phyloP scores from a whole-genome alignment of 2,888 invertebrate species.

The Ommatoiulus sabulosus region DNA sequence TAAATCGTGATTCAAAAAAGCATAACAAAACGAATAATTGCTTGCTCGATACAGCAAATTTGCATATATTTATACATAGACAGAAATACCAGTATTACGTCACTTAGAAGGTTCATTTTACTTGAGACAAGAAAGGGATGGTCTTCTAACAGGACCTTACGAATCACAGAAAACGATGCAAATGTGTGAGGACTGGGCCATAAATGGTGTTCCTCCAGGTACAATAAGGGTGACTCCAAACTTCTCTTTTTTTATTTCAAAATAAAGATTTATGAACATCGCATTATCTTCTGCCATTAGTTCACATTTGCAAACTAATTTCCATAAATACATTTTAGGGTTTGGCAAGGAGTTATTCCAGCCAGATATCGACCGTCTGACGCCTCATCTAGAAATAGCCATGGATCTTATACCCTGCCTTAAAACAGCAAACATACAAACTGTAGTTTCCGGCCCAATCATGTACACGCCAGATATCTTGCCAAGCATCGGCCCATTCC shows the following conservation, averaged over 20 bases:
- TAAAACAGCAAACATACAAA: slow-evolving; percentile 64
- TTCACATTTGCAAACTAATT: too few species aligned
- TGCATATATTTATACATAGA: slow-evolving; percentile 58
- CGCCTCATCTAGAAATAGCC: slow-evolving; percentile 65
- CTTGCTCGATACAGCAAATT: not conserved
- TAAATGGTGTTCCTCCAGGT: slow-evolving; percentile 67
- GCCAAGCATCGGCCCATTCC: slow-evolving; percentile 67
- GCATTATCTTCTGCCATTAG: too few species aligned
- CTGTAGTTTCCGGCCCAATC: slow-evolving; percentile 67
- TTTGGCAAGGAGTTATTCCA: slow-evolving; percentile 68
- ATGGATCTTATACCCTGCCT: slow-evolving; percentile 67
- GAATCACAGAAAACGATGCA: slow-evolving; percentile 67
- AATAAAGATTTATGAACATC: too few species aligned
- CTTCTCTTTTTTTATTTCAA: too few species aligned
- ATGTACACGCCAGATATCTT: slow-evolving; percentile 68
- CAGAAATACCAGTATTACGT: slow-evolving; percentile 68
- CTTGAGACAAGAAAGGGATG: slow-evolving; percentile 66
- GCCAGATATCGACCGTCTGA: slow-evolving; percentile 66
- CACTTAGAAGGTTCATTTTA: slow-evolving; percentile 70
- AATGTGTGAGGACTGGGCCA: slow-evolving; percentile 68
- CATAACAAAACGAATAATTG: not conserved
- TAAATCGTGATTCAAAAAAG: not conserved
- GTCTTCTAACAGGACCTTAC: slow-evolving; percentile 69
- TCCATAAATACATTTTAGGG: slow-evolving; percentile 62
- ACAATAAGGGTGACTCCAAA: not conserved